Conservation (phyloP, 2,888 invertebrate species). For the Eutolmus rufibarbis region DNA sequence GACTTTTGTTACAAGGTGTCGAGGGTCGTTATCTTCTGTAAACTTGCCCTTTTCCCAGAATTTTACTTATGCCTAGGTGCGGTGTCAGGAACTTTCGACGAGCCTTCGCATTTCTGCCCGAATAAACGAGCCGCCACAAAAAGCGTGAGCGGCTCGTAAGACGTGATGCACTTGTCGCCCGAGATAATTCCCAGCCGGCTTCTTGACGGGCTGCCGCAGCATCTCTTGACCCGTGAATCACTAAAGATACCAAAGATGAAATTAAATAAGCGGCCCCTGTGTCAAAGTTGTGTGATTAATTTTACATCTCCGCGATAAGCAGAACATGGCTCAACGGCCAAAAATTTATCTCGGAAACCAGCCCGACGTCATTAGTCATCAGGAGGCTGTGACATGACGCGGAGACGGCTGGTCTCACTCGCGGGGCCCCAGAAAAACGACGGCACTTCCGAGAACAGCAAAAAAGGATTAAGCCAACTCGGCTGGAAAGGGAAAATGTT, state of each 20-base stretch:
- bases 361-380: neutral
- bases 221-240: neutral
- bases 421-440: neutral
- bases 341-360: neutral
- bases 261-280: neutral
- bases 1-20: constrained; percentile 15
- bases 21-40: neutral
- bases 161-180: neutral
- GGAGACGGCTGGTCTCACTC: neutral
- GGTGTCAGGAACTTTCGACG: neutral
- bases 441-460: neutral
- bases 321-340: neutral
- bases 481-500: neutral
- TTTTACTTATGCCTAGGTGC: neutral
- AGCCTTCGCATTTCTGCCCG: neutral
- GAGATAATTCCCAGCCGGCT: neutral
- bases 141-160: neutral
- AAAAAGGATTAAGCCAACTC: neutral
- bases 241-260: neutral
- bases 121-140: neutral
- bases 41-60: neutral
- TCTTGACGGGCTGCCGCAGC: neutral
- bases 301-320: neutral
- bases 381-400: neutral
- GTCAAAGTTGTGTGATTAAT: neutral